A percentile compares a stretch with the other conserved stretches of the same genome.
phyloP scores from a whole-genome alignment of 2,888 invertebrate species.

The Drosophila histrio region DNA sequence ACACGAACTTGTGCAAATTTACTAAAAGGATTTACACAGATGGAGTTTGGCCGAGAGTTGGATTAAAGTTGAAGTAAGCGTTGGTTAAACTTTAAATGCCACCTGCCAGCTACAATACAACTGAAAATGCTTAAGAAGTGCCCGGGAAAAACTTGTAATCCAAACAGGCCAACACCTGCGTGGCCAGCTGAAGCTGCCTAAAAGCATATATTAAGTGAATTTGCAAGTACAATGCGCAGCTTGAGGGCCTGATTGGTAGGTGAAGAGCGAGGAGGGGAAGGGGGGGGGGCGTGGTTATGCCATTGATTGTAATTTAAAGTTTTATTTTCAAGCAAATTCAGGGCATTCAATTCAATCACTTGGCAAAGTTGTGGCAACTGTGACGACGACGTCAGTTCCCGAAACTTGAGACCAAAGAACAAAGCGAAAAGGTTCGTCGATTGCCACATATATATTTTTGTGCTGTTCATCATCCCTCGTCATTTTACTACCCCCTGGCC shows the following conservation, averaged over 20 bases:
- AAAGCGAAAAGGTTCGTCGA: constrained; percentile 27
- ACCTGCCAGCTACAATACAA: constrained; percentile 21
- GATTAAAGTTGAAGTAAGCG: constrained; percentile 38
- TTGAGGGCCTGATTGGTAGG: neutral
- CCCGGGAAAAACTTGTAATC: constrained; percentile 17
- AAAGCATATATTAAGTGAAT: constrained; percentile 46
- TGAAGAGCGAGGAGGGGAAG: too few relatives aligned
- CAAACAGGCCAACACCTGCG: constrained; percentile 28
- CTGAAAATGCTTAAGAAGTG: constrained; percentile 44
- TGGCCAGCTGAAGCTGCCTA: constrained; percentile 15
- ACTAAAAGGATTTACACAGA: constrained; percentile 1
- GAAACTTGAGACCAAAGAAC: constrained; percentile 46
- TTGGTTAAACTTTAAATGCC: constrained; percentile 52
- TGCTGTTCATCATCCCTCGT: neutral
- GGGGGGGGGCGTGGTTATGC: neutral
- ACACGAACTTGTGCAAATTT: constrained; percentile 16
- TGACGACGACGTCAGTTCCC: constrained; percentile 15
- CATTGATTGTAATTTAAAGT: constrained; percentile 63
- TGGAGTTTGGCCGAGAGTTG: neutral
- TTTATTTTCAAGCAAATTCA: constrained; percentile 36
- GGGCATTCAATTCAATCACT: constrained; percentile 69
- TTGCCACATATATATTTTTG: constrained; percentile 8
- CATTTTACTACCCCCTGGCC: neutral
- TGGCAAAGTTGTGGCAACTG: constrained; percentile 40
- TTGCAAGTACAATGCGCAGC: constrained; percentile 60